These are phyloP conservation scores for Caenorhabditis afra DNA, from an alignment of 2,888 invertebrate genomes.

Conservation along the genomic window DNA sequence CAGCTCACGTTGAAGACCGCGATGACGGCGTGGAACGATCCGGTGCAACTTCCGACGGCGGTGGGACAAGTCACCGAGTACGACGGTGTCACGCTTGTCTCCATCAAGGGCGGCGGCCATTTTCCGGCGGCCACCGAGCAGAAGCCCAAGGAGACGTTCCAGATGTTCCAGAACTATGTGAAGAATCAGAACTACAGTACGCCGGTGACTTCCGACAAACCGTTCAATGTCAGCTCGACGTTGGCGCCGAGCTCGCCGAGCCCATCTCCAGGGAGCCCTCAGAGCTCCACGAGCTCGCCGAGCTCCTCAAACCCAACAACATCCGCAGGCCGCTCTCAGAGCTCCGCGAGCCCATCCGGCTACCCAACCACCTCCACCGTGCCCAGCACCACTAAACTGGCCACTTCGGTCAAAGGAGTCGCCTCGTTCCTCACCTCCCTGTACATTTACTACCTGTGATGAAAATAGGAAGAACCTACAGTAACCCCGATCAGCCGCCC, in stretches of 20 bases:
- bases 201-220: constrained; percentile 49
- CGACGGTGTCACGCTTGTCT: constrained; percentile 74
- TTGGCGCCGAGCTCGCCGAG: no score
- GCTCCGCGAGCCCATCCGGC: background rate
- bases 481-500: no score
- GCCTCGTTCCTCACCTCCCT: background rate
- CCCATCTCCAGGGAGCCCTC: background rate
- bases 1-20: constrained; percentile 67
- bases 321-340: background rate
- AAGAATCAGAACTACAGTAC: constrained; percentile 70
- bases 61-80: constrained; percentile 74
- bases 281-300: background rate
- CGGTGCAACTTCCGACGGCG: constrained; percentile 66
- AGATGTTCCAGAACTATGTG: constrained; percentile 77
- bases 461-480: background rate
- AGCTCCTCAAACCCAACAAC: no score
- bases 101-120: constrained; percentile 75
- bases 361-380: background rate
- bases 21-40: constrained; percentile 58
- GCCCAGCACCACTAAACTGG: background rate
- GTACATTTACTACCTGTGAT: background rate
- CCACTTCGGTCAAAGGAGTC: background rate
- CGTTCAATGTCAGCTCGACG: background rate
- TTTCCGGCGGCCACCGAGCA: constrained; percentile 72
- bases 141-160: constrained; percentile 76